phyloP scores from a whole-genome alignment of 2,888 invertebrate species.

The Meteorus colon region DNA sequence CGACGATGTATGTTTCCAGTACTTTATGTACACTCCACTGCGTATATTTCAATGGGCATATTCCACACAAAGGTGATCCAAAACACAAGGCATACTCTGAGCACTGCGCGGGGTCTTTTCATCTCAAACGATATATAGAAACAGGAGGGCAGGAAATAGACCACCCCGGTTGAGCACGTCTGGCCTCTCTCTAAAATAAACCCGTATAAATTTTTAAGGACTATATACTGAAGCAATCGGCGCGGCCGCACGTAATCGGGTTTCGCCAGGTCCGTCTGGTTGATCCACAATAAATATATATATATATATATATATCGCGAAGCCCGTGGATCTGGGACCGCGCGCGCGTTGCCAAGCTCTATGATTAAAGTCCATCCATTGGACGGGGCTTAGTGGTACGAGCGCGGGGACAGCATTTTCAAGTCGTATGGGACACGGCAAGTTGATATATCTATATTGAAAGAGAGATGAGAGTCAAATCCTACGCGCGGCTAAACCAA shows the following conservation, averaged over 20 bases:
- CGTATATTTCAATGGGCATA: not conserved
- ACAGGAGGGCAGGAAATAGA: conserved; percentile 17
- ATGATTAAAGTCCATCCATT: conserved; percentile 64
- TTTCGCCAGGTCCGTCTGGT: conserved; percentile 15
- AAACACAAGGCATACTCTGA: not conserved
- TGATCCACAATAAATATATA: conserved; percentile 2
- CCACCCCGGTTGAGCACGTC: conserved; percentile 24
- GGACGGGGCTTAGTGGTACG: conserved; percentile 52
- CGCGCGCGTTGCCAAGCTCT: conserved; percentile 25
- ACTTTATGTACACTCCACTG: not conserved
- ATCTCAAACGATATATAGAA: conserved; percentile 10
- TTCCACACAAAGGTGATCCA: not conserved
- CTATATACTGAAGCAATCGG: conserved; percentile 26
- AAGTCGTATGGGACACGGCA: conserved; percentile 47
- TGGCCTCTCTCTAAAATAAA: conserved; percentile 28
- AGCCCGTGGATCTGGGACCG: conserved; percentile 2
- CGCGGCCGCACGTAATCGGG: conserved; percentile 23
- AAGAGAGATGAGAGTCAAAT: conserved; percentile 51
- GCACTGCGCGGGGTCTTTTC: conserved; percentile 16
- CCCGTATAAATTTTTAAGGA: conserved; percentile 33
- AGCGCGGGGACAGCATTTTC: conserved; percentile 45
- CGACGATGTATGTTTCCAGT: not conserved
- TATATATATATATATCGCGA: conserved; percentile 13
- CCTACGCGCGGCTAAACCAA: conserved; percentile 57
- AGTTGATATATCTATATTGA: not conserved